phyloP scores from a whole-genome alignment of 2,797 vertebrate genomes.

The Hylomyscus alleni region DNA sequence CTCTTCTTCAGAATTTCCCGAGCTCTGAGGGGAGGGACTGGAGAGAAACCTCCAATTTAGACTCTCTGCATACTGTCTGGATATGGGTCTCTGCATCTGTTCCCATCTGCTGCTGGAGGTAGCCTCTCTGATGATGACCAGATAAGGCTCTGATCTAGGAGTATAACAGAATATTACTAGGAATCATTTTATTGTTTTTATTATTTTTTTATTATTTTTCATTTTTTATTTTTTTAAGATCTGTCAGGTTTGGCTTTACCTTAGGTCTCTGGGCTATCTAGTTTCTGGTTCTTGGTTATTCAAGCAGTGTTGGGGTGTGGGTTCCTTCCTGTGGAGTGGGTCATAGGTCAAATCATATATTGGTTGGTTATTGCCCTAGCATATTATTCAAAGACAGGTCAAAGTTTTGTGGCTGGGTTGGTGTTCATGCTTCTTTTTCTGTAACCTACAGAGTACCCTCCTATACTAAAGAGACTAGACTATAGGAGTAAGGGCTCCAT shows the following conservation, averaged over 20 bases:
- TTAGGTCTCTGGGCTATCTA: neutral
- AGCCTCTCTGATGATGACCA: neutral
- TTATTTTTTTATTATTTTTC: no score
- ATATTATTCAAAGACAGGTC: no score
- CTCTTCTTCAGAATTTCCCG: neutral
- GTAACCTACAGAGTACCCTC: neutral
- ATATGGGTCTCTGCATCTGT: neutral
- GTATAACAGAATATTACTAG: neutral
- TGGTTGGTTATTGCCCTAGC: neutral
- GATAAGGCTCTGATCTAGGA: neutral
- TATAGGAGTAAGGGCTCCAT: neutral
- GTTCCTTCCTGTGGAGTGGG: neutral
- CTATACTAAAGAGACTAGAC: neutral
- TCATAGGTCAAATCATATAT: neutral
- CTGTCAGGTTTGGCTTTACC: neutral
- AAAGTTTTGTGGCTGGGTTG: neutral
- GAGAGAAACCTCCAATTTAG: neutral
- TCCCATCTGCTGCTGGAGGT: fast-evolving
- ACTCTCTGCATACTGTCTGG: neutral
- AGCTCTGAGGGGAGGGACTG: neutral
- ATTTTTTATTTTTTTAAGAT: neutral
- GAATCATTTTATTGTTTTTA: neutral
- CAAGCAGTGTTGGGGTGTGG: neutral
- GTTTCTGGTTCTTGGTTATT: neutral
- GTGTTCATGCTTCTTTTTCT: neutral